Evolutionary conservation across 2,113 vertebrate species (phyloP), one percentile per base, ranked within the genome.

Genomic region (Fulmarus glacialis): DNA sequence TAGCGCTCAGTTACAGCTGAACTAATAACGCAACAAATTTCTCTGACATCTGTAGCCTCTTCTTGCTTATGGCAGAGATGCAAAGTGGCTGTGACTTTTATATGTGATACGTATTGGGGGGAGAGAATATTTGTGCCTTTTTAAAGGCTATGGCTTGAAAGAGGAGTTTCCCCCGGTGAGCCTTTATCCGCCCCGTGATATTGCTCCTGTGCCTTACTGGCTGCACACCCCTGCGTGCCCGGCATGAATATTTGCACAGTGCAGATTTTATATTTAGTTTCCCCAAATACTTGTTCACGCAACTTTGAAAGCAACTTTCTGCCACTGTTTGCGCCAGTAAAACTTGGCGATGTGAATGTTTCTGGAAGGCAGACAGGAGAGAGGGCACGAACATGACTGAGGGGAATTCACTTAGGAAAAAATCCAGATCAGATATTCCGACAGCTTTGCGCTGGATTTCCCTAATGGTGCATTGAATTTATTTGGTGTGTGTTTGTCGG

Each of bases 91-190:
- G 45, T 3, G 75, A 14, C 56, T 83, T 64, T 68, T 78, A 10
- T 14, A 12, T 1, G 47, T 1, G 55, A 27, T 55, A 12, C 0
- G 9, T 20, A 4, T 6, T 4, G 16, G 3, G 22, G n/a, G 15
- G 5, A 26, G 63, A n/a, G 83, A 26, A 9, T n/a, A 22, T 38
- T 12, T 13, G 66, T 16, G 62, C 60, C 30, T n/a, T 24, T 45
- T 34, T 18, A 12, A 15, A 42, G 36, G n/a, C 89, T 30, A 0
- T 7, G 32, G 10, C 45, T 53, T 13, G 36, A 42, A 17, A 4
- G 52, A 27, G 24, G 53, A 29, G 32, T 18, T 77, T 56, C 34
- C 50, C 50, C 59, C 0, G 2, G 23, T 26, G 73, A 64, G 52
- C 50, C 24, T 21, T 66, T 15, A 4, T 6, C 55, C 15, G 1